Evolutionary conservation across 2,113 vertebrate genomes (phyloP).

Genomic region (Microtus montanus): DNA sequence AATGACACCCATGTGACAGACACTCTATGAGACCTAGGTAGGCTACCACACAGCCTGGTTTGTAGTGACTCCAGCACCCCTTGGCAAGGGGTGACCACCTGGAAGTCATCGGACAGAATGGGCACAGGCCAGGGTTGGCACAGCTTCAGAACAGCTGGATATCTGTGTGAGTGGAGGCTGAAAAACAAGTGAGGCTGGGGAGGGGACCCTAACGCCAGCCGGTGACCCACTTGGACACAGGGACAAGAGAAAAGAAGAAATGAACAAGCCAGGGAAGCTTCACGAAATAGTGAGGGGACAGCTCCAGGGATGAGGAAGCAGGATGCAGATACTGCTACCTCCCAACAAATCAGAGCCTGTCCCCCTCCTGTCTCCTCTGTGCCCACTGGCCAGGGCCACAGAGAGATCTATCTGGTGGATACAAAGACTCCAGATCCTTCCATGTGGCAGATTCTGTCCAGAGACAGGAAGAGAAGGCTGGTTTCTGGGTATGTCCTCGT

Average conservation of each 20-base stretch:
- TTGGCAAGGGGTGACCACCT: neutral
- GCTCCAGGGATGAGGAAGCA: neutral
- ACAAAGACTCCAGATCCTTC: neutral
- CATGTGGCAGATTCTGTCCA: neutral
- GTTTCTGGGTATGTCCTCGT: neutral
- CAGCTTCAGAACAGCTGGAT: neutral
- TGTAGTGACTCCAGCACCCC: neutral
- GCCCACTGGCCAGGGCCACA: neutral
- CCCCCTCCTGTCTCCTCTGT: neutral
- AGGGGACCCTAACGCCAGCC: conserved; percentile 13
- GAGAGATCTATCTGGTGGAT: neutral
- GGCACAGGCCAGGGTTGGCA: neutral
- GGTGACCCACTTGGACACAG: conserved; percentile 49
- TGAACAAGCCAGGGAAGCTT: neutral
- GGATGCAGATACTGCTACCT: too few species aligned
- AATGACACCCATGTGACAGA: neutral
- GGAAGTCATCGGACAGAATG: neutral
- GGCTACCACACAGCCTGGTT: neutral
- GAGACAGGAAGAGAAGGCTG: neutral
- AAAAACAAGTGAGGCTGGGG: neutral
- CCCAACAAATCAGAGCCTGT: neutral
- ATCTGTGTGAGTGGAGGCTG: neutral
- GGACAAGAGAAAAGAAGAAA: neutral
- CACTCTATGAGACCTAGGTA: neutral
- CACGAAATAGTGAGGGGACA: neutral